Evolutionary conservation across 2,797 vertebrate genomes (phyloP), one percentile per base, ranked within the genome.

Genomic region (Sebastes minor): DNA sequence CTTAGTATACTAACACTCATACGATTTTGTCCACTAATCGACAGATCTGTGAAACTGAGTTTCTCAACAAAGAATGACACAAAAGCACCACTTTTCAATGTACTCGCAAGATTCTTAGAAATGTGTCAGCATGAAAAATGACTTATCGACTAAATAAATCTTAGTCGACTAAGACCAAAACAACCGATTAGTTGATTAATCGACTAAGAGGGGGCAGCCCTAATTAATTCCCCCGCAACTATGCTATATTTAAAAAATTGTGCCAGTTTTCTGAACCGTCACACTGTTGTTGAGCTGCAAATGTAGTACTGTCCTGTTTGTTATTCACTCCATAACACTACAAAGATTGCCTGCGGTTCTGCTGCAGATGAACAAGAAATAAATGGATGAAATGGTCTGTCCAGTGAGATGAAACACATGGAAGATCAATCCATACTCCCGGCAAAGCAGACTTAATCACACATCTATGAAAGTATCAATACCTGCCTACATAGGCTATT

Each of bases 381-480:
- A 84, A 81, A 78, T 20, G 0, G 18, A 89, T 83, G 49, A 92
- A 84, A 80, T 6, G 22, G 30, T 71, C 55, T 35, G 52, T 35
- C 82, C 46, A 2, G 25, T 42, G 35, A 86, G 60, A 84, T 83
- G 53, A 79, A 86, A 83, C 53, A 12, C 76, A 46, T 55, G 2
- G 14, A 65, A 10, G 52, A 76, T 79, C 25, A 83, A 89, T 86
- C 83, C 42, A 72, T 80, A 71, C 46, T 46, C 61, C 73, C 64
- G 79, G 84, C 66, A 80, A 86, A 85, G 69, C 79, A 82, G 38
- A 89, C 42, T 76, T 76, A 72, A 82, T 81, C 67, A 73, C 62
- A 85, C 52, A 78, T 84, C 80, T 78, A 66, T 83, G 63, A 73
- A 85, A 71, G 75, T 65, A 78, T 83, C 79, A 70, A 86, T 81